A percentile compares a stretch with the other conserved stretches of the same genome.
Evolutionary conservation across 2,888 invertebrate species (phyloP).

Genomic region (Oxycera nigricornis): DNA sequence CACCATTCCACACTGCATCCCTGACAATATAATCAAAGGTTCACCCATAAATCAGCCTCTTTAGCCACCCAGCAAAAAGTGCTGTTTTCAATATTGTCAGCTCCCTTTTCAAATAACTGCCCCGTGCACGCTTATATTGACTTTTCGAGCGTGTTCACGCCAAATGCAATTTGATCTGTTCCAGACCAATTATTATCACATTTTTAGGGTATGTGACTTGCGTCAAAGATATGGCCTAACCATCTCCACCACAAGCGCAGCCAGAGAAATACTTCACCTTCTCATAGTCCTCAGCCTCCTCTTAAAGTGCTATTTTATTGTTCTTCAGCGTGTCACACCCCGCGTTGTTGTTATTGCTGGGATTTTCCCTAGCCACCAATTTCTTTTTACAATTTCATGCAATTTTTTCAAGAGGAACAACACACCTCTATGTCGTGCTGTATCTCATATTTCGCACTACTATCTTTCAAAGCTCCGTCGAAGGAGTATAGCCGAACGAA

Average conservation of each 20-base stretch:
- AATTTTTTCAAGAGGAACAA: neutral
- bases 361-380: no score
- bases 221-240: neutral
- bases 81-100: no score
- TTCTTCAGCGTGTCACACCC: no score
- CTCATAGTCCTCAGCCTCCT: neutral
- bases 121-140: neutral
- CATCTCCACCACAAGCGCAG: neutral
- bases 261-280: neutral
- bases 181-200: constrained; percentile 25
- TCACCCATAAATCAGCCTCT: no score
- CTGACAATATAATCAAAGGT: no score
- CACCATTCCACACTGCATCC: no score
- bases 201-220: neutral
- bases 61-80: no score
- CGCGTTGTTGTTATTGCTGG: no score
- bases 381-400: no score
- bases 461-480: neutral
- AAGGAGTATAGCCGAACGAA: neutral
- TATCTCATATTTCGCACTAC: neutral
- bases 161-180: constrained; percentile 26
- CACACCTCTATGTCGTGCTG: neutral
- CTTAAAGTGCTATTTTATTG: neutral
- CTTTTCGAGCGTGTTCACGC: constrained; percentile 8
- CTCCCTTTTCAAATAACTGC: no score